phyloP scores from a whole-genome alignment of 1,140 invertebrate species.

The Caerostris darwini region DNA sequence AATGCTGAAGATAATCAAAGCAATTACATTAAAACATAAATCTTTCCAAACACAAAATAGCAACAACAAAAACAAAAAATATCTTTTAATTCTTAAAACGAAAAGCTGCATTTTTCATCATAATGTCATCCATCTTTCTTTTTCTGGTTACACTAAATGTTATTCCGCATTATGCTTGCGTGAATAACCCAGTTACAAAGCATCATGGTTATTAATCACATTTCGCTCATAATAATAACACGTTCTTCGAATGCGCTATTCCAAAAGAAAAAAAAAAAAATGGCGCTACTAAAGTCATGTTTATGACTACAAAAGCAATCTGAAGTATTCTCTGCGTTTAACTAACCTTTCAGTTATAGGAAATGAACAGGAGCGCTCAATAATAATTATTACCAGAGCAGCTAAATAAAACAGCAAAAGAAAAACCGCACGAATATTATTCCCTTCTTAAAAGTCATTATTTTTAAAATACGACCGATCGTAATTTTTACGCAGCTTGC shows the following conservation, averaged over 20 bases:
- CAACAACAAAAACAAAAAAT: no score
- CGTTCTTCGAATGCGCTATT: not conserved
- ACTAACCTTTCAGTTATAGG: constrained; percentile 15
- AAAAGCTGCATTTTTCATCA: not conserved
- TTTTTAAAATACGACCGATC: constrained; percentile 69
- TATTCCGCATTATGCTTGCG: constrained; percentile 10
- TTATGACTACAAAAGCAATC: constrained; percentile 28
- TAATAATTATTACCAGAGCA: constrained; percentile 52
- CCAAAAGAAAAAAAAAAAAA: not conserved
- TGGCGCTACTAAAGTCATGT: not conserved
- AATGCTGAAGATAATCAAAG: no score
- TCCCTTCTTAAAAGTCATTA: constrained; percentile 68
- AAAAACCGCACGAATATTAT: constrained; percentile 68
- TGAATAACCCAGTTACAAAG: constrained; percentile 21
- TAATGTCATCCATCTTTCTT: not conserved
- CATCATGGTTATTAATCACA: constrained; percentile 25
- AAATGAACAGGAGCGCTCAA: constrained; percentile 8
- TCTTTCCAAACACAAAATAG: no score
- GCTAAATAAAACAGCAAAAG: constrained; percentile 13
- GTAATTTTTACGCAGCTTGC: constrained; percentile 63
- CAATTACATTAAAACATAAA: no score
- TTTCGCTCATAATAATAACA: constrained; percentile 28
- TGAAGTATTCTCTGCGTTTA: not conserved
- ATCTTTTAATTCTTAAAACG: not conserved
- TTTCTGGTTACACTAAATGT: not conserved